These are phyloP conservation scores for Phaetusa simplex DNA, from an alignment of 2,113 vertebrate genomes.

Conservation along the genomic window DNA sequence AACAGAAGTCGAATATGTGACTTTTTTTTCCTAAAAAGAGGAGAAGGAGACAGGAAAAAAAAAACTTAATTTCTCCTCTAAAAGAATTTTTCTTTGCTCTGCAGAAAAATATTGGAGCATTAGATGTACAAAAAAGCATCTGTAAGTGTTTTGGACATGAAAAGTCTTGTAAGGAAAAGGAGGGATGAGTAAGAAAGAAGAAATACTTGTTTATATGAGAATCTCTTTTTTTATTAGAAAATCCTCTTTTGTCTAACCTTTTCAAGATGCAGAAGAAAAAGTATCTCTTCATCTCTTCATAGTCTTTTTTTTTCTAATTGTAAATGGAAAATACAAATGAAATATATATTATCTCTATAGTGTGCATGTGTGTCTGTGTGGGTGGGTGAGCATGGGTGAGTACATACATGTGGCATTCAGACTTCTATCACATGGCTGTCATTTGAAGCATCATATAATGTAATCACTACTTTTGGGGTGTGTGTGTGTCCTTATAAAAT, in stretches of 20 bases:
- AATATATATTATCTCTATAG: not conserved
- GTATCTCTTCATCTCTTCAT: not conserved
- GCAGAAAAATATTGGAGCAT: not conserved
- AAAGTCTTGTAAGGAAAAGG: not conserved
- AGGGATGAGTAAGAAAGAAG: not conserved
- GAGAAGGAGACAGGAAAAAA: not conserved
- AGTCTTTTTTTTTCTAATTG: not conserved
- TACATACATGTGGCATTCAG: not conserved
- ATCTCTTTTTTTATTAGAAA: not conserved
- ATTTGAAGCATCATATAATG: not conserved
- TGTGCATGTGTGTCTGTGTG: fast-evolving
- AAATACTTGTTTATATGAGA: not conserved
- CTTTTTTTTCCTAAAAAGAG: not conserved
- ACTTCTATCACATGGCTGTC: not conserved
- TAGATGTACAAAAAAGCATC: not conserved
- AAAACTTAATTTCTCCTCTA: not conserved
- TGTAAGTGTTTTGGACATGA: not conserved
- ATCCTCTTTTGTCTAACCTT: not conserved
- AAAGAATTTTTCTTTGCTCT: not conserved
- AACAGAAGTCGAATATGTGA: not conserved
- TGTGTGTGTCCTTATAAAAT: not conserved
- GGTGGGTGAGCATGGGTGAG: not conserved
- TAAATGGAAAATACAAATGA: not conserved
- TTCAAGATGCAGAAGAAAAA: not conserved
- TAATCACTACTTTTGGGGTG: not conserved